phyloP scores from a whole-genome alignment of 2,113 vertebrate species.

The Antigone vipio region DNA sequence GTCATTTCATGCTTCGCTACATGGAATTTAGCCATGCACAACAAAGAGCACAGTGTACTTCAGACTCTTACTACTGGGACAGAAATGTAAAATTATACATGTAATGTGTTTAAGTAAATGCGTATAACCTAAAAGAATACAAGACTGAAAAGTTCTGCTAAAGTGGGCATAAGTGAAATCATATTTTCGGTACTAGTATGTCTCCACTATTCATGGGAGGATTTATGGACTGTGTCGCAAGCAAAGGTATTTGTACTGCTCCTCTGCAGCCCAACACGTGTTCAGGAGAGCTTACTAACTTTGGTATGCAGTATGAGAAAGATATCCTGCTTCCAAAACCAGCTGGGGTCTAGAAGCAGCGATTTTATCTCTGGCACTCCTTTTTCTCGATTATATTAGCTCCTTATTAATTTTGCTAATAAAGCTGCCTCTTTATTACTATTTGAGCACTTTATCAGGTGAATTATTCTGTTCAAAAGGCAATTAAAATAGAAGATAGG shows the following conservation, averaged over 20 bases:
- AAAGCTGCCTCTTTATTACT: neutral
- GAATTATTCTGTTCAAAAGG: neutral
- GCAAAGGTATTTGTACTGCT: neutral
- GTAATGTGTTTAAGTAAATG: neutral
- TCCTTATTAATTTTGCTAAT: neutral
- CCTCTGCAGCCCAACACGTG: neutral
- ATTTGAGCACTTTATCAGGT: neutral
- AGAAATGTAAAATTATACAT: neutral
- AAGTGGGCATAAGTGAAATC: neutral
- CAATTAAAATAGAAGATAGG: neutral
- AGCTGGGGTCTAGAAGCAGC: neutral
- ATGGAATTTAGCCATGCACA: neutral
- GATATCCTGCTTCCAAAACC: neutral
- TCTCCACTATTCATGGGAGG: rapidly evolving
- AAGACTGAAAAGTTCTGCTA: neutral
- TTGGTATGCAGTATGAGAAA: neutral
- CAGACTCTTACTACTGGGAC: neutral
- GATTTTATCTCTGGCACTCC: neutral
- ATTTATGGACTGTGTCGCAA: neutral
- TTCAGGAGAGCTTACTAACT: neutral
- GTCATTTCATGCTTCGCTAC: neutral
- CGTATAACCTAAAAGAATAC: neutral
- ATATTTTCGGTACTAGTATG: neutral
- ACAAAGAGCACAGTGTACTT: neutral
- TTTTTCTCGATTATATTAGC: neutral